Evolutionary conservation across 2,113 vertebrate species (phyloP).

Genomic region (Mormyrus iriodes): DNA sequence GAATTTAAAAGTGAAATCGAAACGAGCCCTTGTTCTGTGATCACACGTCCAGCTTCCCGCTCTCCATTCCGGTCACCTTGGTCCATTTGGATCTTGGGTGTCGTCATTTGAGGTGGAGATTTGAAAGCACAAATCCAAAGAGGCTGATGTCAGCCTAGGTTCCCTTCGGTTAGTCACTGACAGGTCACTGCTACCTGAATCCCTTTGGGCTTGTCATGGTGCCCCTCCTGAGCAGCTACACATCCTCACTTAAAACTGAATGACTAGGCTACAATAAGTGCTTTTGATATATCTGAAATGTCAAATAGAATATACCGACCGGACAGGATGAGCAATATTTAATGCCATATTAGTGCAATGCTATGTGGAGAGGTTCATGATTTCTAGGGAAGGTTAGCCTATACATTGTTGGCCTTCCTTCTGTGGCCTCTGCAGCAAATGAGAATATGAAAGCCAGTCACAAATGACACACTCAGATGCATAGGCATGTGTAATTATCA

Average conservation of each 20-base stretch:
- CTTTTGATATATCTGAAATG: neutral
- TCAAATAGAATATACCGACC: neutral
- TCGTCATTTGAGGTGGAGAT: neutral
- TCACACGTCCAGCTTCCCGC: neutral
- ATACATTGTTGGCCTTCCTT: neutral
- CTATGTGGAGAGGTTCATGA: neutral
- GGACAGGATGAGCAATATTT: constrained; percentile 3
- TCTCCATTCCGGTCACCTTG: neutral
- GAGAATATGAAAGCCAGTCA: neutral
- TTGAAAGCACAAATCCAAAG: constrained; percentile 35
- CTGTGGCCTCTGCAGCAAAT: neutral
- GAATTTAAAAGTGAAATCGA: neutral
- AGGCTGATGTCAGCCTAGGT: neutral
- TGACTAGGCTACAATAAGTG: neutral
- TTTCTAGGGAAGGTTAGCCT: neutral
- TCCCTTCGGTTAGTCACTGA: neutral
- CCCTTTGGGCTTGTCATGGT: neutral
- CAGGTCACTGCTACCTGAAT: neutral
- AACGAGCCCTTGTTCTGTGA: neutral
- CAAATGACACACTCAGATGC: neutral
- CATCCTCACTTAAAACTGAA: neutral
- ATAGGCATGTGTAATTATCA: neutral
- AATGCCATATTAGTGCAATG: neutral
- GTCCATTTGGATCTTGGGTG: neutral
- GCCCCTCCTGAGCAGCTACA: neutral